phyloP scores from a whole-genome alignment of 92 coral and sea anemone genomes.

The Scolanthus callimorphus region DNA sequence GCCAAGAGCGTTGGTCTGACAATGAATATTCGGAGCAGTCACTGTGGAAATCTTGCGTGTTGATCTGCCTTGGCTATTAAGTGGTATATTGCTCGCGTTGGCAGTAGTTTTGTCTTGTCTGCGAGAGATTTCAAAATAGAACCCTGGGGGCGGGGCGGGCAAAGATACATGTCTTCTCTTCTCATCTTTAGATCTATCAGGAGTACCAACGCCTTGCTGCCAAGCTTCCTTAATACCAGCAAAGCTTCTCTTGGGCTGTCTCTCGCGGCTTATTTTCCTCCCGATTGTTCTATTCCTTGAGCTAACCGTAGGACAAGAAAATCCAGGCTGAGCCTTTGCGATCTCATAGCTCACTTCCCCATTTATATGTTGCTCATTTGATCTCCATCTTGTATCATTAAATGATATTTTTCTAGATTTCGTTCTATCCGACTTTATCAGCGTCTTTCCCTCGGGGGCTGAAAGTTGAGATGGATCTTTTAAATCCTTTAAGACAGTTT shows the following conservation, averaged over 20 bases:
- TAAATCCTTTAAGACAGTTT: slow-evolving; percentile 16
- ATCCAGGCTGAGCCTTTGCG: slow-evolving; percentile 5
- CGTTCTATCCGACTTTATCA: not conserved
- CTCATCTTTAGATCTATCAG: slow-evolving; percentile 13
- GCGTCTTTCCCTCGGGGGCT: slow-evolving; percentile 1
- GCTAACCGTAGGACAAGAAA: not conserved
- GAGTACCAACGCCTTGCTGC: slow-evolving; percentile 11
- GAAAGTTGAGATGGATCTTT: slow-evolving; percentile 1
- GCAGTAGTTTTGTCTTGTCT: slow-evolving; percentile 1
- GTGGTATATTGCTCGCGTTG: not conserved
- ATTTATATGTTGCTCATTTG: slow-evolving; percentile 11
- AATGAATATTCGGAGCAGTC: not conserved
- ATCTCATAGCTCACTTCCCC: slow-evolving; percentile 22
- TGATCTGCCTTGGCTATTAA: not conserved
- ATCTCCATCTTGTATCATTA: slow-evolving; percentile 25
- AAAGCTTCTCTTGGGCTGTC: slow-evolving; percentile 25
- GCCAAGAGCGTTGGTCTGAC: not conserved
- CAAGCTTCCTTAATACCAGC: slow-evolving; percentile 38
- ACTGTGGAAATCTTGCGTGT: not conserved
- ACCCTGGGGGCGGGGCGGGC: slow-evolving; percentile 31
- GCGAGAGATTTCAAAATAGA: not conserved
- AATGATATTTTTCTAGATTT: slow-evolving; percentile 31
- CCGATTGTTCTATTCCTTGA: not conserved
- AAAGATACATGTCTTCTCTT: slow-evolving; percentile 31
- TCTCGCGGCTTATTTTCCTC: not conserved